Percentiles rank a stretch among this genome's conserved stretches.
Evolutionary conservation across 2,797 vertebrate genomes (phyloP).

Genomic region (Pempheris klunzingeri): DNA sequence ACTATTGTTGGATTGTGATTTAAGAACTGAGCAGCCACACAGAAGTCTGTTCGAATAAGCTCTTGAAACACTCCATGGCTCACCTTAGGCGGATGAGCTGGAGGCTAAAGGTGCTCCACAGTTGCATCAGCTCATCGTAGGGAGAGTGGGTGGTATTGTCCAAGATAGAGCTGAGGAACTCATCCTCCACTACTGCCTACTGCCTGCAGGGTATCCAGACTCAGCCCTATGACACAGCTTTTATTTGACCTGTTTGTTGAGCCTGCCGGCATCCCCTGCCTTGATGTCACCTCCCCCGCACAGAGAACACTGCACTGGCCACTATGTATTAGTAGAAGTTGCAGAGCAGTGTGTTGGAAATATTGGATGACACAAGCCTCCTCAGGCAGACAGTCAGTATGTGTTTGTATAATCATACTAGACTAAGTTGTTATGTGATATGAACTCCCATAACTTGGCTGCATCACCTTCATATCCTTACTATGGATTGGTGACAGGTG

Average conservation of each 20-base stretch:
- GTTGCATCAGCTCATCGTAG: constrained; percentile 52
- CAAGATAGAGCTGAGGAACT: constrained; percentile 59
- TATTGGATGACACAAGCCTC: constrained; percentile 54
- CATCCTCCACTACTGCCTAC: constrained; percentile 44
- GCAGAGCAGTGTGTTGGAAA: constrained; percentile 48
- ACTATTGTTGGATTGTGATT: no score
- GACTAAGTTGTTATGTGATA: constrained; percentile 32
- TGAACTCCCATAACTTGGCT: constrained; percentile 24
- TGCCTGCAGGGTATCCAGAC: constrained; percentile 62
- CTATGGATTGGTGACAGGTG: constrained; percentile 13
- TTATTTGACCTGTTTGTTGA: constrained; percentile 54
- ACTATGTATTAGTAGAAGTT: constrained; percentile 46
- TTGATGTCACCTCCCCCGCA: constrained; percentile 63
- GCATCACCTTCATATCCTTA: constrained; percentile 18
- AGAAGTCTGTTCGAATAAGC: constrained; percentile 42
- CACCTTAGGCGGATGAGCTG: constrained; percentile 53
- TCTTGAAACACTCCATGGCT: constrained; percentile 44
- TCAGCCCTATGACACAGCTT: constrained; percentile 59
- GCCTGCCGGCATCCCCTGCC: constrained; percentile 56
- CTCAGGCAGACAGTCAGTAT: constrained; percentile 14
- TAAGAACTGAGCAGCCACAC: no score
- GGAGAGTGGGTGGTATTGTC: constrained; percentile 65
- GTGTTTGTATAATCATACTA: constrained; percentile 43
- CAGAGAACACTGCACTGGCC: constrained; percentile 39
- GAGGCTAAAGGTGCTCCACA: constrained; percentile 59